Evolutionary conservation across 1,140 invertebrate species (phyloP).

Genomic region (Pseudomyrmex dendroicus): DNA sequence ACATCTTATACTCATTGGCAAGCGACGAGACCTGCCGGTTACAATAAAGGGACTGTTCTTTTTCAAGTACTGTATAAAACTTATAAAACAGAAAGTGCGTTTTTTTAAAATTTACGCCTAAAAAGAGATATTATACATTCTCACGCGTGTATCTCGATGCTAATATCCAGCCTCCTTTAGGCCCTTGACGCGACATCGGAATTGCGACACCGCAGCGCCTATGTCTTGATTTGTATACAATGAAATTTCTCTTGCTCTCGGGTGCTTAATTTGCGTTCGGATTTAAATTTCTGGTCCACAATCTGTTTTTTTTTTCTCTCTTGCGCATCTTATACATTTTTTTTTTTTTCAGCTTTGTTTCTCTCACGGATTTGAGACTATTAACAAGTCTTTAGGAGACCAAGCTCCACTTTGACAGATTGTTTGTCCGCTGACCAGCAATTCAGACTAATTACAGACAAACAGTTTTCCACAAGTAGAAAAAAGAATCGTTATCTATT

Average conservation of each 20-base stretch:
- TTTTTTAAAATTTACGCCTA: slow-evolving; percentile 73
- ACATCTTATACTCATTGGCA: slow-evolving; percentile 60
- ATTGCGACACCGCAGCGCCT: slow-evolving; percentile 60
- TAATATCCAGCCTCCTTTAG: slow-evolving; percentile 73
- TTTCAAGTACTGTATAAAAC: slow-evolving; percentile 76
- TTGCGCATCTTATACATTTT: slow-evolving; percentile 20
- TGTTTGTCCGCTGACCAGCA: slow-evolving; percentile 41
- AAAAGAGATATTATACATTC: slow-evolving; percentile 73
- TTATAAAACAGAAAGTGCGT: slow-evolving; percentile 76
- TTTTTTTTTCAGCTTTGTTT: slow-evolving; percentile 27
- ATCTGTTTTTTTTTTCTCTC: slow-evolving; percentile 32
- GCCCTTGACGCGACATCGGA: slow-evolving; percentile 72
- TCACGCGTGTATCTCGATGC: slow-evolving; percentile 69
- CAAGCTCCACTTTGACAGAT: slow-evolving; percentile 53
- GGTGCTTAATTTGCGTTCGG: slow-evolving; percentile 40
- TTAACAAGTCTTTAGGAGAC: slow-evolving; percentile 55
- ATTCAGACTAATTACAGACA: slow-evolving; percentile 55
- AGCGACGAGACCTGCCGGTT: slow-evolving; percentile 44
- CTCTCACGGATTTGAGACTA: slow-evolving; percentile 34
- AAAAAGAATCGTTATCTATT: slow-evolving; percentile 67
- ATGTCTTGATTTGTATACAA: slow-evolving; percentile 33
- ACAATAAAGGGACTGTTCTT: slow-evolving; percentile 66
- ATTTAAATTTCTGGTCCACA: slow-evolving; percentile 67
- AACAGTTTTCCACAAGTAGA: slow-evolving; percentile 69
- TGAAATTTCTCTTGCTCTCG: slow-evolving; percentile 49